Conservation (phyloP, 2,113 vertebrate genomes). For the Panthera tigris region DNA sequence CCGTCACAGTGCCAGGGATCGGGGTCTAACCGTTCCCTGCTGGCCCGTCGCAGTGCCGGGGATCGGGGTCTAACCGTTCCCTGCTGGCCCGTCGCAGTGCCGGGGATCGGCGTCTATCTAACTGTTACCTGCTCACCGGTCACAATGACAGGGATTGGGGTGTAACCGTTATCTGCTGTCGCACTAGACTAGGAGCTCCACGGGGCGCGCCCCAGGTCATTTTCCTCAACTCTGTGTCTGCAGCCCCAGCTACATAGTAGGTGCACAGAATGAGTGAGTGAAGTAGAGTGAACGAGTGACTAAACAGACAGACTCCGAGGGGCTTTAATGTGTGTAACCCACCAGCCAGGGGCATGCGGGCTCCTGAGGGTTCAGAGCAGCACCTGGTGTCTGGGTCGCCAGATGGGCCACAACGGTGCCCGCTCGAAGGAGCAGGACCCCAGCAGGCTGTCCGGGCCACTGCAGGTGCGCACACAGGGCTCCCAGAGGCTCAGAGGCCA, state of each 20-base stretch:
- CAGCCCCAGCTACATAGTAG: background rate
- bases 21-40: no score
- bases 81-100: no score
- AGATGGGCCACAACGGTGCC: background rate
- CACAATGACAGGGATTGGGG: no score
- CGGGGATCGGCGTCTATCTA: no score
- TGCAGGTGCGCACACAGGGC: background rate
- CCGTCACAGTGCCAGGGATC: no score
- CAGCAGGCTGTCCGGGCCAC: background rate
- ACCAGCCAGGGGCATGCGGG: background rate
- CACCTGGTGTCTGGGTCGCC: background rate
- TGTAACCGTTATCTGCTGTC: background rate
- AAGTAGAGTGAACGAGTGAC: background rate
- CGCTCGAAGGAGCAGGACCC: background rate
- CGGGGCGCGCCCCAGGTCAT: background rate
- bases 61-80: background rate
- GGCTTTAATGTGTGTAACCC: background rate
- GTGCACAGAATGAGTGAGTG: background rate
- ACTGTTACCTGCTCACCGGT: no score
- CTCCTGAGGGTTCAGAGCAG: background rate
- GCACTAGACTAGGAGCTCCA: background rate
- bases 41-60: no score
- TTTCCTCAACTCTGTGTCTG: background rate
- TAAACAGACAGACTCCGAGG: background rate
- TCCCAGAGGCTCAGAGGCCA: no score